A percentile compares a stretch with the other conserved stretches of the same genome.
Conservation (phyloP, 2,888 invertebrate genomes). For the Lacanobia oleracea region DNA sequence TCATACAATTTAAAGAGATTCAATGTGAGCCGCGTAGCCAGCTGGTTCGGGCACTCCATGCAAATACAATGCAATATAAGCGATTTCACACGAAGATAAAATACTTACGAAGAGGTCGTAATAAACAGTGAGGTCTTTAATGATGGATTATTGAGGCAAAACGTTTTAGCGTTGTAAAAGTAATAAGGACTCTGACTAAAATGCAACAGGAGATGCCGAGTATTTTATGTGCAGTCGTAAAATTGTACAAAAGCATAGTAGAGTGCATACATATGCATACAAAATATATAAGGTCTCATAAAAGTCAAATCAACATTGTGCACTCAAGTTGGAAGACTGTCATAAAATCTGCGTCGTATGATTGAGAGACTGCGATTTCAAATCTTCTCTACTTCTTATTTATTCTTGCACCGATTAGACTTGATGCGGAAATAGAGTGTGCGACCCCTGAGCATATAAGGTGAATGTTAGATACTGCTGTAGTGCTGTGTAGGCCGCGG, state of each 20-base stretch:
- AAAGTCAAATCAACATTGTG: conserved; percentile 14
- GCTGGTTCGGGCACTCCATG: conserved; percentile 63
- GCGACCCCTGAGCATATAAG: conserved; percentile 18
- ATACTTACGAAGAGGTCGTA: conserved; percentile 67
- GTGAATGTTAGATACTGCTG: conserved; percentile 22
- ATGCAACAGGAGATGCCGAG: conserved; percentile 13
- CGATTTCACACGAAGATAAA: conserved; percentile 76
- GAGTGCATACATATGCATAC: neutral
- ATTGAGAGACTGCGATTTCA: conserved; percentile 25
- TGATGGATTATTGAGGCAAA: conserved; percentile 56
- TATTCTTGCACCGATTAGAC: conserved; percentile 20
- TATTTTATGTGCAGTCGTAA: conserved; percentile 40
- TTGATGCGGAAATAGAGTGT: conserved; percentile 37
- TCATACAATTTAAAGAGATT: conserved; percentile 12
- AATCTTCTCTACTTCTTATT: conserved; percentile 28
- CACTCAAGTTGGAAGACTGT: conserved; percentile 8
- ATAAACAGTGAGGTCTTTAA: conserved; percentile 58
- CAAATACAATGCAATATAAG: conserved; percentile 68
- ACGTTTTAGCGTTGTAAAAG: conserved; percentile 48
- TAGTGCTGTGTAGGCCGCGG: conserved; percentile 6
- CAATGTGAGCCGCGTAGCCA: conserved; percentile 27
- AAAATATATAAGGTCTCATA: neutral
- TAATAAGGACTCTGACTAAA: conserved; percentile 33
- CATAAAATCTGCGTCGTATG: conserved; percentile 28
- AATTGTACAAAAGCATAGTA: conserved; percentile 16